Conservation (phyloP, 1,140 invertebrate genomes). For the Tetramorium alpestre region DNA sequence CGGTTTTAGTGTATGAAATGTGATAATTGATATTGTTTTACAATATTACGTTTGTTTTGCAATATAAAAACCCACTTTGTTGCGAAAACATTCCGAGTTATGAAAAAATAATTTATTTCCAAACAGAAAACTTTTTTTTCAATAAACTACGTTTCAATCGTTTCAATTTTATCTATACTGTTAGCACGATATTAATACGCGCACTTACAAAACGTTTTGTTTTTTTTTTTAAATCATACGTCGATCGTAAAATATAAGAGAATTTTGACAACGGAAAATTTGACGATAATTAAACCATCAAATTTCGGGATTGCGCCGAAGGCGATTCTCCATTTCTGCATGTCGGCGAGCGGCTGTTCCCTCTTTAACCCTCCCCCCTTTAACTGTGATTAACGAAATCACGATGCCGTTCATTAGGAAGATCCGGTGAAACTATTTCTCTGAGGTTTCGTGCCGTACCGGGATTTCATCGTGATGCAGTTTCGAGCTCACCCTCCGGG, state of each 20-base stretch:
- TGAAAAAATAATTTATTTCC: conserved; percentile 25
- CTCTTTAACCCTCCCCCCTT: background rate
- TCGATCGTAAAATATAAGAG: background rate
- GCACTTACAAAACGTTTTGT: background rate
- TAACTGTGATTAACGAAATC: conserved; percentile 66
- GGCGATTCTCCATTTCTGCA: background rate
- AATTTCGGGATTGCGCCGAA: background rate
- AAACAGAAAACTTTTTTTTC: background rate
- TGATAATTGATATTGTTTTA: conserved; percentile 21
- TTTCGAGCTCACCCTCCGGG: conserved; percentile 15
- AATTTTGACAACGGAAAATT: conserved; percentile 13
- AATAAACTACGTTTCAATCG: background rate
- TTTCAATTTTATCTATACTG: conserved; percentile 22
- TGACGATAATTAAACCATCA: conserved; percentile 10
- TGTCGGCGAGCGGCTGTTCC: background rate
- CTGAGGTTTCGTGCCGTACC: conserved; percentile 53
- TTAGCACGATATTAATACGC: background rate
- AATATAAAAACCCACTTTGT: background rate
- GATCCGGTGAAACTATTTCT: conserved; percentile 62
- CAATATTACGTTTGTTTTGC: background rate
- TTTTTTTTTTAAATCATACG: background rate
- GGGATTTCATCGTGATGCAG: conserved; percentile 31
- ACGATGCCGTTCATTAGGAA: conserved; percentile 66
- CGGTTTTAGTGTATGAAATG: background rate
- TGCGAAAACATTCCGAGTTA: conserved; percentile 3